phyloP scores from a whole-genome alignment of 2,888 invertebrate species.

The Acronicta aceris region DNA sequence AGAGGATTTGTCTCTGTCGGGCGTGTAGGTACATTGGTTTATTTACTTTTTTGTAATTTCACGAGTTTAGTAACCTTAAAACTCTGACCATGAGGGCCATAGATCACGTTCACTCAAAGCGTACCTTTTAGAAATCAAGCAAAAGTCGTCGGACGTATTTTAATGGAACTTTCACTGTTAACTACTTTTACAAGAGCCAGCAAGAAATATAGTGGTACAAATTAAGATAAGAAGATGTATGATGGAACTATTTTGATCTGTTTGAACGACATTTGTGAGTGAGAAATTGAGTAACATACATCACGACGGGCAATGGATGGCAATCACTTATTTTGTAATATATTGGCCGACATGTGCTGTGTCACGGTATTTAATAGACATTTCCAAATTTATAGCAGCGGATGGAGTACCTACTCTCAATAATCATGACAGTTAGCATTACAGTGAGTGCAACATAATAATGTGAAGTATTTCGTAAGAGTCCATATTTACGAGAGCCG shows the following conservation, averaged over 20 bases:
- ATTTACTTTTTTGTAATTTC: not conserved
- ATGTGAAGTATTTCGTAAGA: slow-evolving; percentile 62
- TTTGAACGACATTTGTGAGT: slow-evolving; percentile 25
- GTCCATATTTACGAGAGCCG: slow-evolving; percentile 55
- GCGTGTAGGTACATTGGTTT: not conserved
- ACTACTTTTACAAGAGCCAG: slow-evolving; percentile 12
- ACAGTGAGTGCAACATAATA: slow-evolving; percentile 52
- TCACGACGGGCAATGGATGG: slow-evolving; percentile 20
- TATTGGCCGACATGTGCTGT: slow-evolving; percentile 42
- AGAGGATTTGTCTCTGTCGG: not conserved
- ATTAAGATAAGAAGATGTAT: slow-evolving; percentile 24
- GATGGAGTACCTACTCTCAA: slow-evolving; percentile 19
- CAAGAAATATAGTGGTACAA: slow-evolving; percentile 21
- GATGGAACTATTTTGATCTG: slow-evolving; percentile 13
- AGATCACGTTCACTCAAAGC: slow-evolving; percentile 10
- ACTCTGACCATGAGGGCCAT: slow-evolving; percentile 7
- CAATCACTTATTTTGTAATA: slow-evolving; percentile 32
- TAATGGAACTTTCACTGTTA: slow-evolving; percentile 38
- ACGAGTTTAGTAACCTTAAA: not conserved
- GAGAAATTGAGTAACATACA: slow-evolving; percentile 16
- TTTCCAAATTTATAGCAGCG: slow-evolving; percentile 53
- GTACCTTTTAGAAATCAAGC: slow-evolving; percentile 35
- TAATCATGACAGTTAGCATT: slow-evolving; percentile 28
- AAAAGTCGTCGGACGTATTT: slow-evolving; percentile 19
- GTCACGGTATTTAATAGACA: slow-evolving; percentile 61